These are phyloP conservation scores for Nephrotoma flavescens DNA, from an alignment of 2,888 invertebrate species.

Conservation along the genomic window DNA sequence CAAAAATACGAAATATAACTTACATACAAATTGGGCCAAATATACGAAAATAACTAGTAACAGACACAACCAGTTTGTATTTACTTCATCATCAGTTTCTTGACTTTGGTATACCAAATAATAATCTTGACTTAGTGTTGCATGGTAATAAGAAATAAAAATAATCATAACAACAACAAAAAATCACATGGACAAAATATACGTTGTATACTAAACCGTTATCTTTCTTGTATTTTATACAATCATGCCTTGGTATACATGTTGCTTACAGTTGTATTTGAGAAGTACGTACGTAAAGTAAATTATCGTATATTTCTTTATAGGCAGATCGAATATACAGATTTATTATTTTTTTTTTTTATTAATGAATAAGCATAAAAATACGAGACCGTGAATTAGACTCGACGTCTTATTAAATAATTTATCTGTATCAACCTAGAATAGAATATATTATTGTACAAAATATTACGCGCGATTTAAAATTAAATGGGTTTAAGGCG, in stretches of 20 bases:
- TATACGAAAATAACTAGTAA: background rate
- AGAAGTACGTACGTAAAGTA: background rate
- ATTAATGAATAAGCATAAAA: background rate
- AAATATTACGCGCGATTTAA: background rate
- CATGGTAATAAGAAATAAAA: background rate
- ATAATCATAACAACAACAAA: background rate
- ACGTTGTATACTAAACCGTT: background rate
- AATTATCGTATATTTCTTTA: background rate
- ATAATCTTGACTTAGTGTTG: background rate
- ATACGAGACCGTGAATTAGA: background rate
- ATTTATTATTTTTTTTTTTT: background rate
- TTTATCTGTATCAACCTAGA: background rate
- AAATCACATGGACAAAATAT: background rate
- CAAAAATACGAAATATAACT: background rate
- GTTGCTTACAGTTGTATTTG: background rate
- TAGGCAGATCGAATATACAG: background rate
- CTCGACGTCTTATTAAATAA: background rate
- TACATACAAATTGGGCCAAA: background rate
- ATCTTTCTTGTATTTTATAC: background rate
- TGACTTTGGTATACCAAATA: background rate
- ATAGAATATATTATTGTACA: background rate
- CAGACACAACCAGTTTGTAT: background rate
- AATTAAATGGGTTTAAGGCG: background rate
- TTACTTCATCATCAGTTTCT: background rate
- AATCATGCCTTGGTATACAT: background rate